Conservation (phyloP, 2,888 invertebrate genomes). For the Sinhomidia bicolor region DNA sequence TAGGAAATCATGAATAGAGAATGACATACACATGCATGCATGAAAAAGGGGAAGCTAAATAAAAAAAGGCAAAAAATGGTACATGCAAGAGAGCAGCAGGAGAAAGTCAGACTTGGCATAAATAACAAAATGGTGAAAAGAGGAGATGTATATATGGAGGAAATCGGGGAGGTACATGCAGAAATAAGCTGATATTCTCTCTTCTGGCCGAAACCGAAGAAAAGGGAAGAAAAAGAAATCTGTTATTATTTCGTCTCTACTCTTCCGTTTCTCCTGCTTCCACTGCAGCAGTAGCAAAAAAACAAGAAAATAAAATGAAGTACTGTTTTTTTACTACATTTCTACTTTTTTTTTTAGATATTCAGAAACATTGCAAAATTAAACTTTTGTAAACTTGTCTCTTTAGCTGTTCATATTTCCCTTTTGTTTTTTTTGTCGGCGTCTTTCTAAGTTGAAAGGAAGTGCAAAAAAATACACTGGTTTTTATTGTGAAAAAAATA, state of each 20-base stretch:
- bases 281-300: not conserved
- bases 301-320: not conserved
- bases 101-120: slow-evolving; percentile 59
- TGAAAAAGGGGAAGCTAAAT: not conserved
- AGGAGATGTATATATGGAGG: slow-evolving; percentile 20
- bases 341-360: too few species aligned
- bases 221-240: slow-evolving; percentile 46
- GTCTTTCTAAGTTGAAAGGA: not conserved
- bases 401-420: not conserved
- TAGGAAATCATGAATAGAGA: slow-evolving; percentile 79
- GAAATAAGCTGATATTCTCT: not conserved
- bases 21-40: slow-evolving; percentile 69
- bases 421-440: not conserved
- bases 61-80: slow-evolving; percentile 47
- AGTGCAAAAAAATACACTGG: not conserved
- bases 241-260: slow-evolving; percentile 53
- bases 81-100: slow-evolving; percentile 21
- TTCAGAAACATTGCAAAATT: not conserved
- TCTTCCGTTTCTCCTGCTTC: slow-evolving; percentile 57
- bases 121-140: slow-evolving; percentile 37
- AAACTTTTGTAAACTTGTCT: not conserved
- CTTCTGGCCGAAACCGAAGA: slow-evolving; percentile 17
- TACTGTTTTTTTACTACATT: too few species aligned
- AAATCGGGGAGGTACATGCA: not conserved
- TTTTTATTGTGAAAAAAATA: slow-evolving; percentile 14